Conservation (phyloP, 1,140 invertebrate species). For the Aphaenogaster rudis region DNA sequence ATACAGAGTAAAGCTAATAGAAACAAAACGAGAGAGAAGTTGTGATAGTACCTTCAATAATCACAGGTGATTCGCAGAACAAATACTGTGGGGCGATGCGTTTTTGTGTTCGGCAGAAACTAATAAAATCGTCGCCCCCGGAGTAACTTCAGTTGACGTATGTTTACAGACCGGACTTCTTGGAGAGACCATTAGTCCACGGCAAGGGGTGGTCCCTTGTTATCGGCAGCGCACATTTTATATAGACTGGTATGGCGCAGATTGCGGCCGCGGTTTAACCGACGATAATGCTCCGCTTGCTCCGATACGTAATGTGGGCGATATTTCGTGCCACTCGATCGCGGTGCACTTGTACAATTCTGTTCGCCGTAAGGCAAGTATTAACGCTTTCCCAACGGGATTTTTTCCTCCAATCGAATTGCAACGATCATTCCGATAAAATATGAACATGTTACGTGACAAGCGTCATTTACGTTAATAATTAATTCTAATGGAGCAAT, state of each 20-base stretch:
- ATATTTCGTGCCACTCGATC: constrained; percentile 63
- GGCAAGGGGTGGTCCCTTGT: constrained; percentile 39
- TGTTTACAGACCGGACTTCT: constrained; percentile 55
- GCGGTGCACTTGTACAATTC: constrained; percentile 56
- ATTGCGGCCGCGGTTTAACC: constrained; percentile 57
- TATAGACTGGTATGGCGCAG: constrained; percentile 39
- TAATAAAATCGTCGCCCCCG: constrained; percentile 54
- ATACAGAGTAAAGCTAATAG: background rate
- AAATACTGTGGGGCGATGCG: background rate
- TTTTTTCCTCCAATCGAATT: background rate
- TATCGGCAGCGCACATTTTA: constrained; percentile 61
- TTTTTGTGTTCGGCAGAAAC: constrained; percentile 7
- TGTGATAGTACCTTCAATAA: constrained; percentile 16
- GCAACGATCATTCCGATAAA: constrained; percentile 13
- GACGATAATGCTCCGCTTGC: constrained; percentile 52
- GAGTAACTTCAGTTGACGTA: constrained; percentile 46
- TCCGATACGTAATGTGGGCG: constrained; percentile 57
- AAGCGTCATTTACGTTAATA: constrained; percentile 13
- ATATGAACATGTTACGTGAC: constrained; percentile 1
- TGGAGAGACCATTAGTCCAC: constrained; percentile 44
- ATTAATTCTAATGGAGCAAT: constrained; percentile 29
- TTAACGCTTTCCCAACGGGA: constrained; percentile 33
- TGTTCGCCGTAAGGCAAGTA: constrained; percentile 39
- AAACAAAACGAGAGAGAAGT: background rate
- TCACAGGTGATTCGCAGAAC: constrained; percentile 21